These are phyloP conservation scores for Protomyctophum bolini DNA, from an alignment of 2,113 vertebrate species.

Conservation along the genomic window DNA sequence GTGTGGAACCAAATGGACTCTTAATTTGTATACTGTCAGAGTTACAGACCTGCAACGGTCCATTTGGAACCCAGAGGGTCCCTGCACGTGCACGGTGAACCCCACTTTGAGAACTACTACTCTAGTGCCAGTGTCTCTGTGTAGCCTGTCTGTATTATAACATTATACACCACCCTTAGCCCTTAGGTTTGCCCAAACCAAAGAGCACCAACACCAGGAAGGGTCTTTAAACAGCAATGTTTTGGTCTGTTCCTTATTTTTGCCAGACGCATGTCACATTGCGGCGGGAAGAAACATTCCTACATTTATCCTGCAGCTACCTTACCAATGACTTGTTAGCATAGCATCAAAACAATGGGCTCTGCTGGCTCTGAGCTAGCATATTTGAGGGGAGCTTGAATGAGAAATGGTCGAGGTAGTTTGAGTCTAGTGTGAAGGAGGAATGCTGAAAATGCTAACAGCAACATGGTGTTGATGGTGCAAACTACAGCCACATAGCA, in stretches of 20 bases:
- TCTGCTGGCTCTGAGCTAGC: neutral
- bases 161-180: neutral
- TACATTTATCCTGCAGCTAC: neutral
- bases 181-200: neutral
- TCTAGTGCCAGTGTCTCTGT: neutral
- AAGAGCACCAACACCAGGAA: neutral
- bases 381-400: neutral
- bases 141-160: constrained; percentile 8
- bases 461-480: neutral
- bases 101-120: too few relatives aligned
- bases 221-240: too few relatives aligned
- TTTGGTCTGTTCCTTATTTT: neutral
- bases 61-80: too few relatives aligned
- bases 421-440: too few relatives aligned
- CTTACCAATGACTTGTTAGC: neutral
- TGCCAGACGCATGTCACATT: neutral
- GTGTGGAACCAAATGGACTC: too few relatives aligned
- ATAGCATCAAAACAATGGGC: neutral
- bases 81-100: too few relatives aligned
- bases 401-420: too few relatives aligned
- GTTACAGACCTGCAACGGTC: too few relatives aligned
- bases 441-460: neutral
- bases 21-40: too few relatives aligned
- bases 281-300: neutral
- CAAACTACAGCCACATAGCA: neutral